Base-by-base conservation (phyloP, 2,113 vertebrate genomes). In the Sceloporus undulatus region DNA sequence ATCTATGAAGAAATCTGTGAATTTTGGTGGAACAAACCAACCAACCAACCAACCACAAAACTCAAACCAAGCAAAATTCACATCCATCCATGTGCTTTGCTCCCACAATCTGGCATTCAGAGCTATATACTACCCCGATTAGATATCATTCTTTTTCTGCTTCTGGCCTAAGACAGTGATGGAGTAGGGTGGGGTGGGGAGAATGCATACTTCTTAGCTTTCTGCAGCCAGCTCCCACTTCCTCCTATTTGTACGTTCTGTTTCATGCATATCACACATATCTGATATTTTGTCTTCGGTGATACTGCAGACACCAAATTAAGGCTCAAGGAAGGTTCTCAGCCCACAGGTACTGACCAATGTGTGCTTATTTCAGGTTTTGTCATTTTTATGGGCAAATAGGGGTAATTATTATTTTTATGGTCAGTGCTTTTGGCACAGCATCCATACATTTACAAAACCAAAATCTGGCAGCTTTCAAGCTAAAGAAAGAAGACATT, bases 341-440 rank as follows among this genome's bases (percentile, higher is more conserved):
- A 56, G 48, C n/a, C 42, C 9, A 3, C 42, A 54, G 27, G 27
- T 84, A 75, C 40, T 75, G 25, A 48, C 29, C 29, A 73, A 54
- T 1, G 48, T 56, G n/a, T 52, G 27, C 54, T 59, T 85, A 40
- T 9, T 34, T 59, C 48, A 40, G 52, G 18, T 59, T 85, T 85
- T 59, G 83, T 85, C 27, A 83, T 71, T 70, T 83, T 83, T 42
- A 83, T 40, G 42, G 54, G 25, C 34, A 65, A 85, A 13, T 7
- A 65, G 54, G 25, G 21, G 42, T 65, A 42, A 42, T 54, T 6
- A 77, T 34, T 48, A 76, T 85, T 77, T 77, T 76, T 42, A 65
- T 77, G 14, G 65, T 19, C 52, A 38, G 48, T 74, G 82, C 19
- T 56, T 84, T 74, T 84, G 70, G 56, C 19, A 74, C 19, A 10